Percentiles rank a stretch among this genome's conserved stretches.
These are phyloP conservation scores for Peromyscus eremicus DNA, from an alignment of 2,797 vertebrate species.

Conservation along the genomic window DNA sequence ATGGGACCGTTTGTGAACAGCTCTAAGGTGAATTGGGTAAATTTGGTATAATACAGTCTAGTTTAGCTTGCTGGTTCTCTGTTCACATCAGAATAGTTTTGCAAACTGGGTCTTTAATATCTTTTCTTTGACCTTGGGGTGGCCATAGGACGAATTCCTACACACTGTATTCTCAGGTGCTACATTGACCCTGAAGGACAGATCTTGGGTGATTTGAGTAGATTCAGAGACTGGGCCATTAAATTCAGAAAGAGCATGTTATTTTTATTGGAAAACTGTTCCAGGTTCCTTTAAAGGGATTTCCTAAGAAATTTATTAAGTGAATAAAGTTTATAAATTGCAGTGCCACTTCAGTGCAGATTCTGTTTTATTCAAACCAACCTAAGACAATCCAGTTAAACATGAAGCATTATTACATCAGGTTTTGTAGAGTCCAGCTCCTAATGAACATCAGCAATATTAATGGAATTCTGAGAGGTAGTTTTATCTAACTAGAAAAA, in stretches of 20 bases:
- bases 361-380: constrained; percentile 54
- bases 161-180: neutral
- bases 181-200: constrained; percentile 35
- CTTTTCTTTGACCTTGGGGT: constrained; percentile 47
- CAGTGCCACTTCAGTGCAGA: constrained; percentile 54
- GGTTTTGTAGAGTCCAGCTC: constrained; percentile 25
- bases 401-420: constrained; percentile 36
- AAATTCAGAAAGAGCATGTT: constrained; percentile 46
- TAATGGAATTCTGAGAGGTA: constrained; percentile 45
- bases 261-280: constrained; percentile 49
- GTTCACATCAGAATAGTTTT: constrained; percentile 39
- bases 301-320: constrained; percentile 59
- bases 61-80: constrained; percentile 56
- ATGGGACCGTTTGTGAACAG: neutral
- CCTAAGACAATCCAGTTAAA: constrained; percentile 52
- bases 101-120: constrained; percentile 51
- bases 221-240: constrained; percentile 28
- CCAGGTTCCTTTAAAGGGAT: constrained; percentile 4
- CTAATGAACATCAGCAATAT: constrained; percentile 42
- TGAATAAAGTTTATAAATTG: constrained; percentile 39
- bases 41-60: neutral
- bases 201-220: constrained; percentile 42
- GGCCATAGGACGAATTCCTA: neutral
- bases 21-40: constrained; percentile 45
- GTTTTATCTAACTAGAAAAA: constrained; percentile 38